Conservation (phyloP, 2,797 vertebrate species). For the Strix occidentalis region DNA sequence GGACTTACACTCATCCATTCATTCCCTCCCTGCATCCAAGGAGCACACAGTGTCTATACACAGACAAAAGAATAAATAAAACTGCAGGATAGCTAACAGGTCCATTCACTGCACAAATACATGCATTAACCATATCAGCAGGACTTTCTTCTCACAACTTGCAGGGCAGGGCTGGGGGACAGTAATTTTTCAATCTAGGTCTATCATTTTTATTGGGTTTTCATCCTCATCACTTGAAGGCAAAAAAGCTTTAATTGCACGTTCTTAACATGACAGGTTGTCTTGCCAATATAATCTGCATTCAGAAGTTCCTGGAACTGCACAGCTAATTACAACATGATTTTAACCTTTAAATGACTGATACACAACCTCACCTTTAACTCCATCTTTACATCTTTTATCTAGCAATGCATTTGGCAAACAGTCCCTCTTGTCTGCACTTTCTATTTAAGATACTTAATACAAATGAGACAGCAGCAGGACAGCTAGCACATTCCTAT, state of each 20-base stretch:
- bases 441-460: not conserved
- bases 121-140: not conserved
- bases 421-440: not conserved
- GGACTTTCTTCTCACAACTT: not conserved
- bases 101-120: not conserved
- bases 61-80: not conserved
- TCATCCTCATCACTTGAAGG: not conserved
- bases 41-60: not conserved
- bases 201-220: not conserved
- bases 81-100: not conserved
- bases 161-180: not conserved
- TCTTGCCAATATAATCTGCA: not conserved
- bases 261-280: not conserved
- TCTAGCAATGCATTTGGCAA: not conserved
- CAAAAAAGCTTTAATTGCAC: not conserved
- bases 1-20: not conserved
- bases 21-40: not conserved
- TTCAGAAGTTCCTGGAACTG: not conserved
- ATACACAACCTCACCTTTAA: not conserved
- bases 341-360: conserved; percentile 11
- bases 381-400: not conserved
- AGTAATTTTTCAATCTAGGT: not conserved
- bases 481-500: not conserved
- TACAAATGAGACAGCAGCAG: not conserved
- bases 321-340: not conserved